Percentiles rank a stretch among this genome's conserved stretches.
These are phyloP conservation scores for Netelia melanura DNA, from an alignment of 2,888 invertebrate genomes.

Conservation along the genomic window DNA sequence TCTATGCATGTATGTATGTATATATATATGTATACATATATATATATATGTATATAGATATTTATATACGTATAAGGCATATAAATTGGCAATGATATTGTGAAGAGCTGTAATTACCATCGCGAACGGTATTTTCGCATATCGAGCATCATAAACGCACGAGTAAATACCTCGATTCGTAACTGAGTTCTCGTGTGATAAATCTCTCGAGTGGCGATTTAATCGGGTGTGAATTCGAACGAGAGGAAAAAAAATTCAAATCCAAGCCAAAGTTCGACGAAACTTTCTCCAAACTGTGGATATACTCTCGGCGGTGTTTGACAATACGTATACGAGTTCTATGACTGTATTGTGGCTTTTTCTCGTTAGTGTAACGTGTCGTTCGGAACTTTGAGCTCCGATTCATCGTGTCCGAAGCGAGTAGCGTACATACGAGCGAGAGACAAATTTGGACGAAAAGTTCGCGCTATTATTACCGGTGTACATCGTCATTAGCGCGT, in stretches of 20 bases:
- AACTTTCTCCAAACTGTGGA: slow-evolving; percentile 25
- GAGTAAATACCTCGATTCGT: slow-evolving; percentile 12
- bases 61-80: background rate
- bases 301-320: slow-evolving; percentile 1
- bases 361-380: background rate
- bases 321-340: background rate
- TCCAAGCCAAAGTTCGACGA: background rate
- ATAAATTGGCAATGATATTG: slow-evolving; percentile 1
- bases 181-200: background rate
- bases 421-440: background rate
- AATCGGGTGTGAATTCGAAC: slow-evolving; percentile 28
- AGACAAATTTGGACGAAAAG: background rate
- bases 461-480: background rate
- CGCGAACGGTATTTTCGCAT: slow-evolving; percentile 24
- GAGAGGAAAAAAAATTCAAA: background rate
- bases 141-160: background rate
- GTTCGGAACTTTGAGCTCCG: background rate
- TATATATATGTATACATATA: slow-evolving; percentile 14
- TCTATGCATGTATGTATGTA: slow-evolving; percentile 2
- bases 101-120: slow-evolving; percentile 25
- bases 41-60: background rate
- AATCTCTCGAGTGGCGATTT: slow-evolving; percentile 21
- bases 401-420: background rate
- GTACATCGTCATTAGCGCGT: slow-evolving; percentile 4
- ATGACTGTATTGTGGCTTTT: background rate